Conservation (phyloP, 2,888 invertebrate species). For the Lepidocyrtinus sp. region DNA sequence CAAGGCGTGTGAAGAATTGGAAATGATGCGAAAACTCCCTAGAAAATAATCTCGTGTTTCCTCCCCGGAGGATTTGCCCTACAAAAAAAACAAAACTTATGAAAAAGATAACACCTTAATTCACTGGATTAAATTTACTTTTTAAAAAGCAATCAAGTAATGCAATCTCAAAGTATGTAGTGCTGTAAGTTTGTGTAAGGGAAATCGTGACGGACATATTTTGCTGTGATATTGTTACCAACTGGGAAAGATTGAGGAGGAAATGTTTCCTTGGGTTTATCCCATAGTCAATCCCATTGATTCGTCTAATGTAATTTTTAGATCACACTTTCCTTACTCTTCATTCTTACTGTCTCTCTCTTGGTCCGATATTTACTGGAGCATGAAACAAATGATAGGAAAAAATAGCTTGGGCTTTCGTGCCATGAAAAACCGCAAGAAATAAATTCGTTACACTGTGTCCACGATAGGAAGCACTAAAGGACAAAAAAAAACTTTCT, state of each 20-base stretch:
- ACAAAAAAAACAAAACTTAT: too few relatives aligned
- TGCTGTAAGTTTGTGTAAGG: too few relatives aligned
- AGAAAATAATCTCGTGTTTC: not conserved
- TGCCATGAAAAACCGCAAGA: not conserved
- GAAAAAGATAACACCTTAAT: not conserved
- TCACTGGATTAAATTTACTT: not conserved
- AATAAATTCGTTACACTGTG: not conserved
- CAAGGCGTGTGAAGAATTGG: slow-evolving; percentile 22
- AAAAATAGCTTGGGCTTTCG: not conserved
- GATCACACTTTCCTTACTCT: not conserved
- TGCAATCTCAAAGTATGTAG: too few relatives aligned
- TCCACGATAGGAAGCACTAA: not conserved
- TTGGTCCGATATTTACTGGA: not conserved
- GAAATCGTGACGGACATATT: not conserved
- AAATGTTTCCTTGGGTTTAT: not conserved
- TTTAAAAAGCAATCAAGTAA: too few relatives aligned
- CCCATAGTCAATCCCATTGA: not conserved
- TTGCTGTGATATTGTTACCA: slow-evolving; percentile 1
- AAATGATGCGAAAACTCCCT: slow-evolving; percentile 2
- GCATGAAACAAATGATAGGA: slow-evolving; percentile 22
- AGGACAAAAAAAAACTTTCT: not conserved
- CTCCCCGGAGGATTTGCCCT: not conserved
- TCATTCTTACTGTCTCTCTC: not conserved
- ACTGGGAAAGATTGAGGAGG: not conserved
- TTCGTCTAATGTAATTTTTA: slow-evolving; percentile 11